Percentiles rank a stretch among this genome's conserved stretches.
Evolutionary conservation across 2,888 invertebrate genomes (phyloP).

Genomic region (Eledona agricola): DNA sequence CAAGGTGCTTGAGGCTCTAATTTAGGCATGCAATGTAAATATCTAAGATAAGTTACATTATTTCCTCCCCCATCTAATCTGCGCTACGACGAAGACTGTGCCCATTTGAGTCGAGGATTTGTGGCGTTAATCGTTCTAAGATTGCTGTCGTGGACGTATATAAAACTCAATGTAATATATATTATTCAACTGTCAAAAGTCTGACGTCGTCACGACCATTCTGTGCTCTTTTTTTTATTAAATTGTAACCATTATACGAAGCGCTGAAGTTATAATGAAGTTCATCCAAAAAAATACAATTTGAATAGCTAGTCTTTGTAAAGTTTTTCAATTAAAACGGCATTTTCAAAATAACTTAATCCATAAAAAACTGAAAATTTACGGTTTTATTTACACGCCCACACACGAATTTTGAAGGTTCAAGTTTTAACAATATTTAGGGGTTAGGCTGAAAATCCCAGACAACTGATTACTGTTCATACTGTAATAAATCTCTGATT

Average conservation of each 20-base stretch:
- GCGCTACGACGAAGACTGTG: constrained; percentile 51
- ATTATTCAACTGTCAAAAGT: too few relatives aligned
- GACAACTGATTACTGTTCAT: constrained; percentile 35
- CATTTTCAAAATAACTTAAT: too few relatives aligned
- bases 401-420: too few relatives aligned
- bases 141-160: constrained; percentile 52
- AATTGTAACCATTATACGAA: constrained; percentile 10
- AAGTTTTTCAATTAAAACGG: constrained; percentile 35
- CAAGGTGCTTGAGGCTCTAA: constrained; percentile 55
- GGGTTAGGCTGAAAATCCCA: constrained; percentile 20
- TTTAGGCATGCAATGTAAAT: constrained; percentile 55
- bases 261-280: constrained; percentile 25
- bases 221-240: constrained; percentile 13
- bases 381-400: background rate
- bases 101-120: constrained; percentile 53
- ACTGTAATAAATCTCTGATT: constrained; percentile 38
- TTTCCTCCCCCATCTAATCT: constrained; percentile 54
- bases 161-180: constrained; percentile 47
- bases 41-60: constrained; percentile 56
- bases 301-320: constrained; percentile 21
- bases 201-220: constrained; percentile 22
- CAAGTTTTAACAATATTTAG: constrained; percentile 16
- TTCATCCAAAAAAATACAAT: constrained; percentile 27
- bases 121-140: constrained; percentile 54
- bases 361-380: background rate